phyloP scores from a whole-genome alignment of 2,797 vertebrate species.

The Mus caroli region DNA sequence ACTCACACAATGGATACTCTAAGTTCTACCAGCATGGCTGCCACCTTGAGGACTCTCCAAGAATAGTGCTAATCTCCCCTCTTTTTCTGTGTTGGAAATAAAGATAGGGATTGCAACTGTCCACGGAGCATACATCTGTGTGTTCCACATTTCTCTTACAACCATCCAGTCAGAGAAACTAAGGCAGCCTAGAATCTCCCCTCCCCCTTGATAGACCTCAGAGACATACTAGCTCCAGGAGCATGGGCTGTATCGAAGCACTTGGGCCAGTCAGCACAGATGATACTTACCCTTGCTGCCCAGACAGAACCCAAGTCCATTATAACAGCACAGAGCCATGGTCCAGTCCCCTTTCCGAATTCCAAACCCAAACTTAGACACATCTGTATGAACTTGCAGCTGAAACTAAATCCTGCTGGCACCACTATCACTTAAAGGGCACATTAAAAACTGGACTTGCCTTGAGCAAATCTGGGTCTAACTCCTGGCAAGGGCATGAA shows the following conservation, averaged over 20 bases:
- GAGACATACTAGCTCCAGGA: neutral
- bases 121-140: neutral
- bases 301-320: neutral
- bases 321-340: neutral
- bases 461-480: constrained; percentile 15
- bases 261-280: neutral
- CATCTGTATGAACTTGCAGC: neutral
- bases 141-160: neutral
- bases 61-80: neutral
- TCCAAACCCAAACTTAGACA: neutral
- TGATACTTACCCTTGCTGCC: too few relatives aligned
- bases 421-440: neutral
- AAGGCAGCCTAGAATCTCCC: neutral
- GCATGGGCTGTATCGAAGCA: neutral
- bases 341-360: neutral
- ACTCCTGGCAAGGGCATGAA: neutral
- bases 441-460: neutral
- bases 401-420: neutral
- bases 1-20: neutral
- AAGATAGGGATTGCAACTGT: neutral
- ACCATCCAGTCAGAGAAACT: too few relatives aligned
- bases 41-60: neutral
- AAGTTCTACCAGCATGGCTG: neutral
- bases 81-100: neutral
- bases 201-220: neutral